A percentile compares a stretch with the other conserved stretches of the same genome.
These are phyloP conservation scores for Helarctos malayanus DNA, from an alignment of 2,797 vertebrate species.

Conservation along the genomic window DNA sequence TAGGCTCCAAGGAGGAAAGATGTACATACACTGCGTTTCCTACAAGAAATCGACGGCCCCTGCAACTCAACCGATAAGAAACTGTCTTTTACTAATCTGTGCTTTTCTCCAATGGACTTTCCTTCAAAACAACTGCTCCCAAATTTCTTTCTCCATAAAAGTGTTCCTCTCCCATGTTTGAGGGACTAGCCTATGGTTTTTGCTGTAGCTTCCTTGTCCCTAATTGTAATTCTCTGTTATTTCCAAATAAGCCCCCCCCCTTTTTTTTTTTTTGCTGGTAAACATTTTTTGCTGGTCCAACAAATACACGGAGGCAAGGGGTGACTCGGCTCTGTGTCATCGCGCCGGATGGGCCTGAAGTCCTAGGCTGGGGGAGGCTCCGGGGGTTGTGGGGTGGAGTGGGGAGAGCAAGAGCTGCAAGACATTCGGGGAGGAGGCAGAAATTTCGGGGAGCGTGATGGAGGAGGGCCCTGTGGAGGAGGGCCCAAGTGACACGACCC, in stretches of 20 bases:
- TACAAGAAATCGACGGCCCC: neutral
- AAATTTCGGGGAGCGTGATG: accelerated
- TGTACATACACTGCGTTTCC: neutral
- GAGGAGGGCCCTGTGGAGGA: neutral
- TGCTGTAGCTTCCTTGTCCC: neutral
- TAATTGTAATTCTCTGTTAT: neutral
- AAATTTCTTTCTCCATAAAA: neutral
- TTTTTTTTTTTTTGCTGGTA: neutral
- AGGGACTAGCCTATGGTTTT: neutral
- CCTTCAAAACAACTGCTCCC: neutral
- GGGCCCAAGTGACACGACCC: neutral
- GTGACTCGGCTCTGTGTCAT: neutral
- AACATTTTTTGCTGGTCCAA: neutral
- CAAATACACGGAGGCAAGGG: neutral
- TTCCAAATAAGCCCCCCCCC: too few species aligned
- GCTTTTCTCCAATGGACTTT: neutral
- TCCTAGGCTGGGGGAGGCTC: neutral
- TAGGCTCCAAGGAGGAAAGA: neutral
- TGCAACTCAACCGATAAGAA: neutral
- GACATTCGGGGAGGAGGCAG: neutral
- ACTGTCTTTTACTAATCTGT: neutral
- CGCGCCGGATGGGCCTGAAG: neutral
- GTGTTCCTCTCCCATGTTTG: neutral
- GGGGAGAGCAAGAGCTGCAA: too few species aligned
- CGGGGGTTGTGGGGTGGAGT: neutral